These are phyloP conservation scores for Mythimna impura DNA, from an alignment of 2,888 invertebrate genomes.

Conservation along the genomic window DNA sequence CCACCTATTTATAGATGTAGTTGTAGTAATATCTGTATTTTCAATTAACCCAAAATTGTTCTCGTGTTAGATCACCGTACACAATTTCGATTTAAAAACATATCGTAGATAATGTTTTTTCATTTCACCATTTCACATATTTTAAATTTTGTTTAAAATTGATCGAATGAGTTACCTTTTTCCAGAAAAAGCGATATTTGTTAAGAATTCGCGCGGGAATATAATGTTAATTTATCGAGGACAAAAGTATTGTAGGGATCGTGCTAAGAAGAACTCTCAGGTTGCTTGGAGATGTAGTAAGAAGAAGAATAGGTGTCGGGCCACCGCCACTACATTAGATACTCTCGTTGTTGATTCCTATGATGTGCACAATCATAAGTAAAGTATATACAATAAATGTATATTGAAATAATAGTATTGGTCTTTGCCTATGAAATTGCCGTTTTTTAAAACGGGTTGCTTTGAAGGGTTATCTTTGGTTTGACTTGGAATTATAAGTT, in stretches of 20 bases:
- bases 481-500: no score
- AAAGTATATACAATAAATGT: neutral
- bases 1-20: neutral
- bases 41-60: neutral
- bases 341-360: constrained; percentile 15
- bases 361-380: constrained; percentile 45
- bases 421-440: no score
- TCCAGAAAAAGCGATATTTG: constrained; percentile 43
- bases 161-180: neutral
- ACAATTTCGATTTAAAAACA: neutral
- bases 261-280: constrained; percentile 28
- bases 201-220: constrained; percentile 48
- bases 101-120: neutral
- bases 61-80: neutral
- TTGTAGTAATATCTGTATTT: neutral
- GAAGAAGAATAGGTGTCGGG: constrained; percentile 52
- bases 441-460: no score
- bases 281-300: constrained; percentile 50
- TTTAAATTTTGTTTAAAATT: neutral
- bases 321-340: constrained; percentile 30
- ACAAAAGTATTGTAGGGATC: constrained; percentile 42
- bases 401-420: no score
- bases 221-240: constrained; percentile 36
- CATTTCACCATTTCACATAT: neutral
- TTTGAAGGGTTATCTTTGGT: no score